Evolutionary conservation across 1,140 invertebrate genomes (phyloP).

Genomic region (Leptopilina clavipes): DNA sequence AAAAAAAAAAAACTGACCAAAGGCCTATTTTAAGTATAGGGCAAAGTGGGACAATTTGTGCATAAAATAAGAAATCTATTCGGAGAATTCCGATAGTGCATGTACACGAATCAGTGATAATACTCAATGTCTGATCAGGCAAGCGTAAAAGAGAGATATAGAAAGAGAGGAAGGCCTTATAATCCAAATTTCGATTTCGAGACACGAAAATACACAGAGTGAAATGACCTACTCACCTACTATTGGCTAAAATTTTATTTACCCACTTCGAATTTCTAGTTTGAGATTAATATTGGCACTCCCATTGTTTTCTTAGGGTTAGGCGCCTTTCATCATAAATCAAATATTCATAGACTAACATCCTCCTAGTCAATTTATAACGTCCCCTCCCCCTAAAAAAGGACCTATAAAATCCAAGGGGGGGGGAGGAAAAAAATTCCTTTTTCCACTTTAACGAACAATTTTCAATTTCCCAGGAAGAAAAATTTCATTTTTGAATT

Average conservation of each 20-base stretch:
- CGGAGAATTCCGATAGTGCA: background rate
- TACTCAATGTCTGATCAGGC: constrained; percentile 46
- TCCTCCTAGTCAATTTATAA: constrained; percentile 21
- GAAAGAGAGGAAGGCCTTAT: constrained; percentile 35
- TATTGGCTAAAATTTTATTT: background rate
- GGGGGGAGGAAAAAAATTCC: background rate
- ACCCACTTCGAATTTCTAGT: constrained; percentile 1
- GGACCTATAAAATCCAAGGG: background rate
- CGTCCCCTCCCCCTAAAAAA: background rate
- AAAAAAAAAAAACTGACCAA: too few species aligned
- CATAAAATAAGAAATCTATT: too few species aligned
- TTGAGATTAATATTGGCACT: constrained; percentile 53
- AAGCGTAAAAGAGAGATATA: constrained; percentile 42
- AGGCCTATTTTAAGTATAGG: too few species aligned
- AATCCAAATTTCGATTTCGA: constrained; percentile 52
- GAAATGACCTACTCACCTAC: constrained; percentile 34
- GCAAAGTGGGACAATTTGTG: too few species aligned
- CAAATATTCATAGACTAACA: constrained; percentile 39
- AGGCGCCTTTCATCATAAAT: constrained; percentile 49
- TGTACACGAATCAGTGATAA: constrained; percentile 41
- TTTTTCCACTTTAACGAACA: background rate
- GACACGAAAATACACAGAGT: constrained; percentile 41
- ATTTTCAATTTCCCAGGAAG: background rate
- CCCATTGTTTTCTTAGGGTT: constrained; percentile 48
- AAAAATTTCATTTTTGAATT: background rate